Conservation (phyloP, 2,888 invertebrate genomes). For the Xiphydria camelus region DNA sequence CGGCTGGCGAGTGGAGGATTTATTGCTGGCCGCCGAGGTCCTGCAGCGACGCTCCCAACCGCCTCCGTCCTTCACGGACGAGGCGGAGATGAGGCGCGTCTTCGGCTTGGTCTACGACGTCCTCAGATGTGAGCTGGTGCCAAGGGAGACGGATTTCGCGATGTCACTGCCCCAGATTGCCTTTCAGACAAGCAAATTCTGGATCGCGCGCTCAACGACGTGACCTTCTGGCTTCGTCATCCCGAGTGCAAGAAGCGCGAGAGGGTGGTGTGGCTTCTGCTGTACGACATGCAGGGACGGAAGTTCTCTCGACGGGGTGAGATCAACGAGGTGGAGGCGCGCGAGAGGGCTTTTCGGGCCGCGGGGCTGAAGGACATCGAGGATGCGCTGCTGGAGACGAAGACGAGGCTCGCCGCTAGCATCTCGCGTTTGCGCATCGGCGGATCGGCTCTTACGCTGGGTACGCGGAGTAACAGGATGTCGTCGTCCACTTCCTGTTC, state of each 20-base stretch:
- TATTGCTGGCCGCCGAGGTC: slow-evolving; percentile 44
- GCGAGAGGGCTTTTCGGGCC: slow-evolving; percentile 29
- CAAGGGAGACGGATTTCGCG: background rate
- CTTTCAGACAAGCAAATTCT: slow-evolving; percentile 71
- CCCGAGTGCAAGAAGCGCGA: slow-evolving; percentile 55
- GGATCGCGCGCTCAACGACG: slow-evolving; percentile 67
- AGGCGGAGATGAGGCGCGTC: slow-evolving; percentile 74
- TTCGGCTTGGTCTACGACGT: slow-evolving; percentile 76
- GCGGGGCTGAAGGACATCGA: slow-evolving; percentile 63
- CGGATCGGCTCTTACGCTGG: slow-evolving; percentile 69
- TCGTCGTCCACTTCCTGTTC: too few species aligned
- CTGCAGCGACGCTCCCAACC: slow-evolving; percentile 29
- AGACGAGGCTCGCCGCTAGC: slow-evolving; percentile 75
- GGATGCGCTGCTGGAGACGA: slow-evolving; percentile 65
- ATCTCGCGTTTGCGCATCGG: slow-evolving; percentile 76
- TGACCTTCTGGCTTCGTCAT: slow-evolving; percentile 64
- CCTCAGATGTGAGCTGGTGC: slow-evolving; percentile 67
- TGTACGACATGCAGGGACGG: slow-evolving; percentile 72
- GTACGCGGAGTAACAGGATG: too few species aligned
- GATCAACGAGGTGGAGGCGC: slow-evolving; percentile 23
- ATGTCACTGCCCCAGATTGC: slow-evolving; percentile 5
- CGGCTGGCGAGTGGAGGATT: slow-evolving; percentile 46
- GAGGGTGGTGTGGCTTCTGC: slow-evolving; percentile 66
- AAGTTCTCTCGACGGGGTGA: slow-evolving; percentile 57
- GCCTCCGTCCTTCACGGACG: slow-evolving; percentile 57